Evolutionary conservation across 2,113 vertebrate genomes (phyloP).

Genomic region (Pseudorectes ferrugineus): DNA sequence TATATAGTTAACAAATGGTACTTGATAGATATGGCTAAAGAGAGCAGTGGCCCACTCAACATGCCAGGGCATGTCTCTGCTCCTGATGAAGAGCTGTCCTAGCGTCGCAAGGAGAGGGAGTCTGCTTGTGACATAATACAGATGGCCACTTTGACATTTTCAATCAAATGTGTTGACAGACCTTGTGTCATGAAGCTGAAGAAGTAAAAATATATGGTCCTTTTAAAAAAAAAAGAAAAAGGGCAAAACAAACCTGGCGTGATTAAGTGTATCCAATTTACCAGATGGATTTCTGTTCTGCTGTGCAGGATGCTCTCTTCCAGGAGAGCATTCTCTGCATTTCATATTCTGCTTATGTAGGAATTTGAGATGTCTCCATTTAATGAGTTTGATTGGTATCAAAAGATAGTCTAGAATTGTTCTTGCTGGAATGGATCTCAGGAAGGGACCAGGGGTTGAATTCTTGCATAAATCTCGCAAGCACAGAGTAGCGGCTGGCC

Average conservation of each 20-base stretch:
- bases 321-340: background rate
- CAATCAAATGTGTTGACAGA: constrained; percentile 8
- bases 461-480: background rate
- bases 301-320: background rate
- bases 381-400: background rate
- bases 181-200: background rate
- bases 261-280: constrained; percentile 31
- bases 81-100: background rate
- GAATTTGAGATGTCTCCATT: background rate
- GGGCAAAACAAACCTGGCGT: background rate
- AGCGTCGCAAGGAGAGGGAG: background rate
- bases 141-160: background rate
- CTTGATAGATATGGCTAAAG: background rate
- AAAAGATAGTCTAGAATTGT: background rate
- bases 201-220: constrained; percentile 11
- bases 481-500: background rate
- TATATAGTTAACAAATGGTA: background rate
- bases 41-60: background rate
- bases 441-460: background rate
- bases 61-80: background rate
- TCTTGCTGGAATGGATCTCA: background rate
- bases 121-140: background rate
- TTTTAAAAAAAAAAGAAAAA: background rate
- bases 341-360: constrained; percentile 14
- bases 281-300: constrained; percentile 17